These are phyloP conservation scores for Ramphastos sulfuratus DNA, from an alignment of 2,113 vertebrate genomes.

Conservation along the genomic window DNA sequence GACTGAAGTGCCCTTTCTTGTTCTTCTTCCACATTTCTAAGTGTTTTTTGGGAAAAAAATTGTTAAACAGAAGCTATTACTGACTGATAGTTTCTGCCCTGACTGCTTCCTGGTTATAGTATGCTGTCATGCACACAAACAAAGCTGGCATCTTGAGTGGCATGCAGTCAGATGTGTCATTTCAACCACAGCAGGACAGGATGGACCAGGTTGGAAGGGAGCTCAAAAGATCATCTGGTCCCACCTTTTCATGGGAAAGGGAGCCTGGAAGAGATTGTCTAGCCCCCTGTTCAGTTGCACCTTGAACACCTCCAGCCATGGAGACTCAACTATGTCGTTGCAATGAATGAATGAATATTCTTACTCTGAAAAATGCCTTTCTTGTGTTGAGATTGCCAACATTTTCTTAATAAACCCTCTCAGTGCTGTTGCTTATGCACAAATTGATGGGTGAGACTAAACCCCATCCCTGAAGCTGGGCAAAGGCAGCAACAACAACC, in stretches of 20 bases:
- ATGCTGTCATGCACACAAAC: background rate
- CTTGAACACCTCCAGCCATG: background rate
- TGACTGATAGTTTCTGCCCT: background rate
- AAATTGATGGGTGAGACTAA: background rate
- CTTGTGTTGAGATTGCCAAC: background rate
- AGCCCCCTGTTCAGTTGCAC: background rate
- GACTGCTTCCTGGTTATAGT: background rate
- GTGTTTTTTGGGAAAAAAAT: background rate
- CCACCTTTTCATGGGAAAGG: background rate
- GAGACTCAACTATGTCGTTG: background rate
- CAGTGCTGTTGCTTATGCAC: background rate
- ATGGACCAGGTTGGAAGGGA: background rate
- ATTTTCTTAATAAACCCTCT: background rate
- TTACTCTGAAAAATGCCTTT: background rate
- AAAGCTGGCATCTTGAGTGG: background rate
- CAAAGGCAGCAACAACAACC: background rate
- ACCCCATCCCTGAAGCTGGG: accelerated
- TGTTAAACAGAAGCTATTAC: background rate
- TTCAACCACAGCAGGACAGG: background rate
- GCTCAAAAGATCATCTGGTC: background rate
- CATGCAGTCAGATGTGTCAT: no score
- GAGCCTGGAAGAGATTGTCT: background rate
- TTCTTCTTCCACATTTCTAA: background rate
- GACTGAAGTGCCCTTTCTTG: background rate
- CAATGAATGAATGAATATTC: background rate